Evolutionary conservation across 2,888 invertebrate genomes (phyloP), one percentile per base, ranked within the genome.

Genomic region (Drosophila monieri): DNA sequence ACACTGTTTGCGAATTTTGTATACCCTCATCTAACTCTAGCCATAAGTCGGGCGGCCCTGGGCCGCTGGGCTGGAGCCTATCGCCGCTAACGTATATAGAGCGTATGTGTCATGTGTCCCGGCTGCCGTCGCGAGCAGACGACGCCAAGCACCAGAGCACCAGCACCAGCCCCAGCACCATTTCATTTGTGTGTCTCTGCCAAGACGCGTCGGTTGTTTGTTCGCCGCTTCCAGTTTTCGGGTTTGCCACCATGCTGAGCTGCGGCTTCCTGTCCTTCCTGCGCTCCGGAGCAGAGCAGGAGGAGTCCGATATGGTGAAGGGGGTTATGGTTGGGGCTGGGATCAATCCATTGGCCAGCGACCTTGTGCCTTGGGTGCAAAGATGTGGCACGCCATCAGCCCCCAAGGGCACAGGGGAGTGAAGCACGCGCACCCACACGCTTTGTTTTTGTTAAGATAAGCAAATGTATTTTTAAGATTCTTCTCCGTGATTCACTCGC

Each of bases 1-100:
- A 91, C 90, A 91, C 90, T 90, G 90, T 90, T 89, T 90, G 89
- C 75, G 71, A 72, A 74, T 54, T 39, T 48, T n/a, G 54, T 61
- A 59, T 70, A 47, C 6, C 21, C 18, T 12, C 18, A 43, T 21
- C 10, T 43, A 21, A 18, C 43, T 12, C 12, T 61, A 32, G 23
- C 18, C 39, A 41, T 41, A 41, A 41, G 18, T 37, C 12, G 37
- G 18, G 9, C 9, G 39, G 15, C 9, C 39, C 15, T 9, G 43
- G 18, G 21, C 21, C 12, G 18, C n/a, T n/a, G 9, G 21, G 9
- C 21, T 43, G 43, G 43, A 41, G 41, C 8, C 10, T 5, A 9
- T 41, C 15, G 8, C 41, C 41, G 41, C 8, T 41, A 8, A 9
- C 15, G 21, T 43, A 15, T 18, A 41, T 43, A 12, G 6, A 21